Percentiles rank a stretch among this genome's conserved stretches.
Conservation (phyloP, 2,888 invertebrate genomes). For the Steinernema carpocapsae region DNA sequence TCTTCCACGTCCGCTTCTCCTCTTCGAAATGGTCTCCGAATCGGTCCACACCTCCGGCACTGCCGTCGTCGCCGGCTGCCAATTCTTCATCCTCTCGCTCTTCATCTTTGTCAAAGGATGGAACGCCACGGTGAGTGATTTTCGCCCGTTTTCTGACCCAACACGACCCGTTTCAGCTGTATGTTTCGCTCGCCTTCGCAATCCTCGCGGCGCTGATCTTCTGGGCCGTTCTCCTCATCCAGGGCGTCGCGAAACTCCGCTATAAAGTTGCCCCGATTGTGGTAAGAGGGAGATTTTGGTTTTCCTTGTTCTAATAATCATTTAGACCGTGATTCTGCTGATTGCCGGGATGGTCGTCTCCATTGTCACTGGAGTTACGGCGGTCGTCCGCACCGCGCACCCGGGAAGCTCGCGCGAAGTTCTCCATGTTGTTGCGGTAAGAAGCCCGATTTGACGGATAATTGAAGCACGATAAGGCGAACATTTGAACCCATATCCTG, state of each 20-base stretch:
- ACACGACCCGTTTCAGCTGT: background rate
- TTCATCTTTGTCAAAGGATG: conserved; percentile 12
- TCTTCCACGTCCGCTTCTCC: background rate
- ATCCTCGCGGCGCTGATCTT: background rate
- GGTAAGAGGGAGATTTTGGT: background rate
- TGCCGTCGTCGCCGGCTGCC: background rate
- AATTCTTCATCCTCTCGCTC: conserved; percentile 10
- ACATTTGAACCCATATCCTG: too few relatives aligned
- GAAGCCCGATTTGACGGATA: background rate
- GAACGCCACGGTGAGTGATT: background rate
- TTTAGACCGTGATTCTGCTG: conserved; percentile 4
- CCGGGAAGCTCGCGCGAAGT: background rate
- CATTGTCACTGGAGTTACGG: background rate
- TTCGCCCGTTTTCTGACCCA: too few relatives aligned
- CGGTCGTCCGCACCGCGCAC: background rate
- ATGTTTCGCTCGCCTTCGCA: background rate
- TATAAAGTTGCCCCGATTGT: background rate
- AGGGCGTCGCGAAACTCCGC: background rate
- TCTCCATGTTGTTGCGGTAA: background rate
- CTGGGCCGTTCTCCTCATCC: background rate
- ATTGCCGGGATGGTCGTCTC: background rate
- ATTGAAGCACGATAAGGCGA: too few relatives aligned
- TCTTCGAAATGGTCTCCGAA: conserved; percentile 19
- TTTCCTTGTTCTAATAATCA: background rate
- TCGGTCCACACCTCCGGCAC: background rate